Conservation (phyloP, 1,140 invertebrate genomes). For the Marisa cornuarietis region DNA sequence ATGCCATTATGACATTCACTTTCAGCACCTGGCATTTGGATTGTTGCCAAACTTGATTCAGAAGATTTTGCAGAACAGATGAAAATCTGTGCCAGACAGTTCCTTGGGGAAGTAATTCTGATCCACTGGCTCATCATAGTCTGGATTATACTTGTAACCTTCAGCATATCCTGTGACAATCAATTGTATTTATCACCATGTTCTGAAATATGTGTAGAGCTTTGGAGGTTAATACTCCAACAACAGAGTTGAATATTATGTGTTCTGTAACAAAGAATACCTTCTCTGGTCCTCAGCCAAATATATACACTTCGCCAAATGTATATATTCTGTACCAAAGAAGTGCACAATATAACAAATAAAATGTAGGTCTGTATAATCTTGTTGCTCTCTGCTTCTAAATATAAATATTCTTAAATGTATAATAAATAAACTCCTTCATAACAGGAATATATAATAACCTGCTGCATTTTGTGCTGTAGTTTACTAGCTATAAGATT, state of each 20-base stretch:
- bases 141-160: constrained; percentile 62
- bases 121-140: constrained; percentile 41
- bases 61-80: not conserved
- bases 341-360: no score
- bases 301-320: not conserved
- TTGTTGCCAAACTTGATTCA: no score
- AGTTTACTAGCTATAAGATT: no score
- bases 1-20: no score
- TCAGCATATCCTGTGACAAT: constrained; percentile 67
- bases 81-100: constrained; percentile 52
- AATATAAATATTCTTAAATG: not conserved
- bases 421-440: no score
- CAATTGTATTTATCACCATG: not conserved
- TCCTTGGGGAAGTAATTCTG: constrained; percentile 60
- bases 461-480: no score
- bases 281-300: not conserved
- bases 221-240: not conserved
- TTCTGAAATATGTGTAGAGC: not conserved
- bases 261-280: not conserved
- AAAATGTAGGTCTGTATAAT: no score
- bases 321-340: not conserved
- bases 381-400: not conserved
- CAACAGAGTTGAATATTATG: not conserved
- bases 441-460: no score
- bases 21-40: no score